Evolutionary conservation across 2,888 invertebrate species (phyloP).

Genomic region (Phanerotoma sp.): DNA sequence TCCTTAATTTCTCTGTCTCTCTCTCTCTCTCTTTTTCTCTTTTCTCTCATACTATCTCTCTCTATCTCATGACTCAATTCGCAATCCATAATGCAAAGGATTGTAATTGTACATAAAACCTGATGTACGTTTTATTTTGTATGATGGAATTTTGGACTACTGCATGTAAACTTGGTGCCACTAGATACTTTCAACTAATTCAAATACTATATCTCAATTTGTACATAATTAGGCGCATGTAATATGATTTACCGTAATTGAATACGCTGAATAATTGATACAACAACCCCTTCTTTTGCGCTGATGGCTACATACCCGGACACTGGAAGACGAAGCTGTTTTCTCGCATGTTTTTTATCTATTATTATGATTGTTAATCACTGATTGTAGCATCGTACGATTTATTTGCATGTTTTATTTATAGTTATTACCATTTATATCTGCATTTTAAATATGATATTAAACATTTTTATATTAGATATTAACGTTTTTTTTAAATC

Average conservation of each 20-base stretch:
- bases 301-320: not conserved
- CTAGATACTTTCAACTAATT: no score
- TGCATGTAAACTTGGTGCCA: no score
- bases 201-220: no score
- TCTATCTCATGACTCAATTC: no score
- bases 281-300: not conserved
- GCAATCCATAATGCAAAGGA: not conserved
- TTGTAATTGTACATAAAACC: no score
- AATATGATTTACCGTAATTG: not conserved
- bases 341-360: not conserved
- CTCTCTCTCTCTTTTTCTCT: no score
- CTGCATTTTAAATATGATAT: not conserved
- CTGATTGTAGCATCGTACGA: not conserved
- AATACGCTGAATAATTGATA: not conserved
- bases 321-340: slow-evolving; percentile 7
- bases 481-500: slow-evolving; percentile 14
- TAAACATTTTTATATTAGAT: slow-evolving; percentile 6
- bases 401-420: not conserved
- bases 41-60: no score
- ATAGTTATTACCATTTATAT: not conserved
- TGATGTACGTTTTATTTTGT: no score
- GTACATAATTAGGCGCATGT: no score
- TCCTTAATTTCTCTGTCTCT: slow-evolving; percentile 55
- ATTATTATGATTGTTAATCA: no score
- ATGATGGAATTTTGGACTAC: no score